Evolutionary conservation across 2,888 invertebrate genomes (phyloP), one percentile per base, ranked within the genome.

Genomic region (Archips crataeganus): DNA sequence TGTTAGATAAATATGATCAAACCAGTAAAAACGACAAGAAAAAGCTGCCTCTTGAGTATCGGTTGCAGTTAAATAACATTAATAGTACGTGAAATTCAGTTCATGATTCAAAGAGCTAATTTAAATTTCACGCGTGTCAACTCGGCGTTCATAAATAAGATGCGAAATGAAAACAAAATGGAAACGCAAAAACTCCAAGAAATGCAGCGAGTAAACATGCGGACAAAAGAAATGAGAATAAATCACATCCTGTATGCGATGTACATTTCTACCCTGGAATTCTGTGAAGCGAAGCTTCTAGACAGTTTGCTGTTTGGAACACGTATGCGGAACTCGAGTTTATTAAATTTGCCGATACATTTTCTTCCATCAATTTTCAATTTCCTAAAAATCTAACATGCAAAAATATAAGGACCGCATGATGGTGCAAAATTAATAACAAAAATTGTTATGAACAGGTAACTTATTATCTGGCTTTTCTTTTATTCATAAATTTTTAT

Each of bases 281-380:
- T 11, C 23, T 15, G 47, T 10, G 23, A 32, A 57, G 64, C n/a
- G 36, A 36, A 54, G 15, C 23, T 68, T 60, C 47, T 6, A 8
- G 61, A 47, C 49, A 61, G 39, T 57, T 59, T 67, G 10, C 64
- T 67, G 61, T 47, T 49, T 36, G 61, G 49, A 62, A 36, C 13
- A 69, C 51, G 39, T 39, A 61, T 51, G 51, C n/a, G 69, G 61
- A 51, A 62, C 61, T 69, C 8, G 39, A 42, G 34, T 66, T 42
- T 66, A 67, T 67, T 42, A 69, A 61, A 62, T 62, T 61, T 54
- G 54, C 54, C 66, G 49, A 49, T 64, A 34, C 9, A 61, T 36
- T 49, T 64, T 49, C 64, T 13, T 34, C 23, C 45, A 45, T 62
- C 32, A 62, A 23, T 42, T 62, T 62, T 45, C 45, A 62, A 45